Base-by-base conservation (phyloP, 1,140 invertebrate genomes). In the Acromyrmex heyeri region DNA sequence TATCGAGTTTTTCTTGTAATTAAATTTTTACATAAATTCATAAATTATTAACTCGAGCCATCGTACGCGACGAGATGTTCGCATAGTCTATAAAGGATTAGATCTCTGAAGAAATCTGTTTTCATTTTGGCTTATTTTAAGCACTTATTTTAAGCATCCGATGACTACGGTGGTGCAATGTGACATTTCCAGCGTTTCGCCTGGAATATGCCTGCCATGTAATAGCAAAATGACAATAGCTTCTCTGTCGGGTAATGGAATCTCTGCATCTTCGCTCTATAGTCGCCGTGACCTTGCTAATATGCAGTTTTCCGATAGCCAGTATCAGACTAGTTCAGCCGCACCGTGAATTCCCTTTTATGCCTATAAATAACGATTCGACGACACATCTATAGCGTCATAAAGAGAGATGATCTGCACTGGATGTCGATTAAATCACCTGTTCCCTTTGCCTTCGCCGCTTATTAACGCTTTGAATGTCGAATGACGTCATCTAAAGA, bases 251-350 rank as follows among this genome's bases (percentile, higher is more conserved):
- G 73, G 27, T 67, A 50, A 27, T 18, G 59, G 76, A 79, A 61
- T 77, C 82, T 64, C 44, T 90, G 82, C 70, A 89, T 85, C 53
- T 90, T 62, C 34, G 50, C 62, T 57, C 76, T 81, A 67, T 79
- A 50, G 87, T 85, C 81, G 88, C 76, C 79, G 62, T 87, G 92
- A 91, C 91, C 91, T 93, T 91, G 92, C 76, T 86, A 86, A 88
- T 93, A 89, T 93, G 93, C 92, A 91, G 88, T 95, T 94, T 94
- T 94, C 94, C 94, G 93, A 94, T 95, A 95, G 92, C 87, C 91
- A 93, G 86, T 89, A 88, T 93, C 92, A 92, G 92, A 94, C 88
- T 88, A 90, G 92, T 94, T 93, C 93, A 92, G 90, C 91, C 92
- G 93, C 91, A 93, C 89, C 93, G 72, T 85, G 91, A 90, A 94